A percentile compares a stretch with the other conserved stretches of the same genome.
Evolutionary conservation across 2,888 invertebrate species (phyloP).

Genomic region (Cyclophora punctaria): DNA sequence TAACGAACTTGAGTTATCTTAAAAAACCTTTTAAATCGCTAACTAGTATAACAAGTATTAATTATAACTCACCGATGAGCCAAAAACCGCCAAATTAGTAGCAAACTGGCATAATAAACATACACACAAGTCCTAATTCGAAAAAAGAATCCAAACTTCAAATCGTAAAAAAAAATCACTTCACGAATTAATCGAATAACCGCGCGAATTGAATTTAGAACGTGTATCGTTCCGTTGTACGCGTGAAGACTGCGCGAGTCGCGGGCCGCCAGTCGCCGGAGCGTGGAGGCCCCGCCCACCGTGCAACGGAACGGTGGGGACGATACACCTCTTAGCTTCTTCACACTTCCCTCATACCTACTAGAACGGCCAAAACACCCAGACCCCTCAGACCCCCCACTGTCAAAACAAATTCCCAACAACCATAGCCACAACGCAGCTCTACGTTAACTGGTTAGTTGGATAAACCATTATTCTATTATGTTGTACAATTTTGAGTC

Average conservation of each 20-base stretch:
- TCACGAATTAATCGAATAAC: slow-evolving; percentile 6
- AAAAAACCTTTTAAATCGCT: too few relatives aligned
- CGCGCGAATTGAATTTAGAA: slow-evolving; percentile 29
- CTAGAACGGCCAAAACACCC: slow-evolving; percentile 46
- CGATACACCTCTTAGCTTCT: slow-evolving; percentile 68
- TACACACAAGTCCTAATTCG: too few relatives aligned
- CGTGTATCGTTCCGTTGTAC: slow-evolving; percentile 44
- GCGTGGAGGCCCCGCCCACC: slow-evolving; percentile 57
- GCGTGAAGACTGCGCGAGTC: slow-evolving; percentile 60
- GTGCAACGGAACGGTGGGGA: slow-evolving; percentile 56
- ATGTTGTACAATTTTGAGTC: slow-evolving; percentile 21
- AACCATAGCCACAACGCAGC: slow-evolving; percentile 19
- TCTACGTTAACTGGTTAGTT: slow-evolving; percentile 32
- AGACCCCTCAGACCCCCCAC: slow-evolving; percentile 37
- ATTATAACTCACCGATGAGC: too few relatives aligned
- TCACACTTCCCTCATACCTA: slow-evolving; percentile 67
- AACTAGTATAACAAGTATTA: too few relatives aligned
- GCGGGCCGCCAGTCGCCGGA: slow-evolving; percentile 59
- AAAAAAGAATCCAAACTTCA: slow-evolving; percentile 13
- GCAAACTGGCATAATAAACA: too few relatives aligned
- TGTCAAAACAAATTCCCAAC: slow-evolving; percentile 7
- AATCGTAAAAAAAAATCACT: slow-evolving; percentile 16
- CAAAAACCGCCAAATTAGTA: too few relatives aligned
- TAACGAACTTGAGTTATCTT: too few relatives aligned
- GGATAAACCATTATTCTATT: slow-evolving; percentile 27